Base-by-base conservation (phyloP, 1,140 invertebrate genomes). In the Drosophila athabasca region DNA sequence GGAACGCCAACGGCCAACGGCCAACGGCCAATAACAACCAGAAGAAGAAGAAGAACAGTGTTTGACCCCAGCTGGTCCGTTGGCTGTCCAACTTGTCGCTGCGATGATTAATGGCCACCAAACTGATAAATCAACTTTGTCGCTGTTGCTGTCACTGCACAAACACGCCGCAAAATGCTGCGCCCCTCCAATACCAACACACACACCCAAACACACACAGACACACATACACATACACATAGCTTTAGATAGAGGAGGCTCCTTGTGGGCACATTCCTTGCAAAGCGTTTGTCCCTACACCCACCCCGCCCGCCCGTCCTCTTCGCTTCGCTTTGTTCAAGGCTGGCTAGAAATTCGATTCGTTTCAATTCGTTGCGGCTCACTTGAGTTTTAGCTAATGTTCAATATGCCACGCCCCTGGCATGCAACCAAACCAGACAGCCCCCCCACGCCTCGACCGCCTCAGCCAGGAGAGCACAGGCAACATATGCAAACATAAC, bases 91-190 rank as follows among this genome's bases (percentile, higher is more conserved):
- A 88, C 83, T 88, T 88, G 83, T 88, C 83, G 83, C 83, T 88
- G 83, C 61, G 83, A 88, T 88, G 83, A 88, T 88, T 88, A 88
- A 88, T 88, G 83, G 83, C 83, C 83, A 88, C 79, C 83, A 88
- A 88, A 88, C 83, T 88, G 83, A 88, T 88, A 88, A 88, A 88
- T 88, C 83, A 88, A 88, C 83, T 88, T 88, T 88, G 83, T 88
- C 83, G 83, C 83, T 88, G 83, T 88, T 83, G 83, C 83, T 88
- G 83, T 88, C 83, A 88, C 79, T 88, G 83, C 79, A 88, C 83
- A 88, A 88, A 88, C 83, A 88, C 83, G 83, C 83, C 83, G 83
- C 83, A 88, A 88, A 88, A 76, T 76, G 76, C 83, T 82, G 78
- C 68, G 55, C 68, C 81, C 64, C 73, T 61, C 49, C 45, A 58